phyloP scores from a whole-genome alignment of 2,797 vertebrate genomes.

The Cacajao melanocephalus region DNA sequence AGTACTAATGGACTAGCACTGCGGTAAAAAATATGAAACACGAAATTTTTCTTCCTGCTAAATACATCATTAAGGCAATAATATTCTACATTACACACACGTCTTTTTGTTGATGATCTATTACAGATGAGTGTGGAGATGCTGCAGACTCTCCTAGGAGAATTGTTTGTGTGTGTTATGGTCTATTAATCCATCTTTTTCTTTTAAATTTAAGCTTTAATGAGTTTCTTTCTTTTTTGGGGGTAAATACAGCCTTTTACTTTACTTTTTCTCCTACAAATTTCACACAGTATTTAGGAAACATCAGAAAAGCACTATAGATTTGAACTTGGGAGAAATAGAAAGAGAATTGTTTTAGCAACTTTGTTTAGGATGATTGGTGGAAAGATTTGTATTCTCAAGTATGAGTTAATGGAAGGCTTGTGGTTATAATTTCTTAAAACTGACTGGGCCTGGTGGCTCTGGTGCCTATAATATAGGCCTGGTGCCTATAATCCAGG shows the following conservation, averaged over 20 bases:
- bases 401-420: not conserved
- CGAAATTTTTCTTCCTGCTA: not conserved
- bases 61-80: not conserved
- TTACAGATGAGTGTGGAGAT: not conserved
- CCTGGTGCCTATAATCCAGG: too few species aligned
- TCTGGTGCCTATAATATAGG: too few species aligned
- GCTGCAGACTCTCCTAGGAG: not conserved
- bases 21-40: not conserved
- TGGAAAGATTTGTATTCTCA: conserved; percentile 29
- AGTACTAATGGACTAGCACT: not conserved
- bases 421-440: conserved; percentile 16
- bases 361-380: not conserved
- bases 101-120: not conserved
- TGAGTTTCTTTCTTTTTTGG: not conserved
- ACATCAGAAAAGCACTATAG: not conserved
- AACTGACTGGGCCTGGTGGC: not conserved
- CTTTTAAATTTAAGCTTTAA: not conserved
- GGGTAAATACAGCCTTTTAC: not conserved
- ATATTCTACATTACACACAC: not conserved
- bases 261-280: not conserved
- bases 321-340: conserved; percentile 16
- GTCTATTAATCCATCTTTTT: not conserved
- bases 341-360: not conserved
- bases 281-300: not conserved
- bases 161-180: not conserved